A percentile compares a stretch with the other conserved stretches of the same genome.
These are phyloP conservation scores for Isurus oxyrinchus DNA, from an alignment of 2,113 vertebrate genomes.

Conservation along the genomic window DNA sequence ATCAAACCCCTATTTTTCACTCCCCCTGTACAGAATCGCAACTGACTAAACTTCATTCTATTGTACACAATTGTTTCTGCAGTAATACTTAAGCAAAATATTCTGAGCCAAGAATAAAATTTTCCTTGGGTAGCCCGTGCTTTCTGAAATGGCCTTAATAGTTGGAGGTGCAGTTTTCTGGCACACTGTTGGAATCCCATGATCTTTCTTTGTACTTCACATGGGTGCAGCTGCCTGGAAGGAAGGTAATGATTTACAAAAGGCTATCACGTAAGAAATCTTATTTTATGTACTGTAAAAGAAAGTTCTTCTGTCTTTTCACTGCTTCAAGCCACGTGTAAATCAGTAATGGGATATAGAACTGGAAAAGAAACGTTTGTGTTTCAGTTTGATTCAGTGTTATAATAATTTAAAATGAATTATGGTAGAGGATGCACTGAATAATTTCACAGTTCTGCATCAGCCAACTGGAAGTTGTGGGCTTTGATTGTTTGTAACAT, in stretches of 20 bases:
- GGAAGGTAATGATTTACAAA: not conserved
- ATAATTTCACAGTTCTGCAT: not conserved
- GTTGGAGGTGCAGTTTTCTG: not conserved
- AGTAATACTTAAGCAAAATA: not conserved
- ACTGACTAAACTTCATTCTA: not conserved
- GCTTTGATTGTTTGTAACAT: not conserved
- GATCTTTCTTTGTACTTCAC: not conserved
- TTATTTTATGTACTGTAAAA: not conserved
- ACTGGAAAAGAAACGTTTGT: not conserved
- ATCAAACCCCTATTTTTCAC: not conserved
- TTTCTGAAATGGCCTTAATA: not conserved
- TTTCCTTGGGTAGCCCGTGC: not conserved
- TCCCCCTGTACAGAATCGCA: not conserved
- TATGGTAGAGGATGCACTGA: not conserved
- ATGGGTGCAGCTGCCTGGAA: not conserved
- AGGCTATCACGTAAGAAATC: not conserved
- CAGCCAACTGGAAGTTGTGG: not conserved
- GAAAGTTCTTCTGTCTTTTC: not conserved
- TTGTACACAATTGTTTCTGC: not conserved
- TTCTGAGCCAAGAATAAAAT: not conserved
- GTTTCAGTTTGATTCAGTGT: not conserved
- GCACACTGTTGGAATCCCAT: constrained; percentile 1
- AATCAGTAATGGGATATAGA: not conserved
- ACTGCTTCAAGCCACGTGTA: not conserved
- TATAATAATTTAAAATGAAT: not conserved